Evolutionary conservation across 2,797 vertebrate species (phyloP).

Genomic region (Sebastes cheni): DNA sequence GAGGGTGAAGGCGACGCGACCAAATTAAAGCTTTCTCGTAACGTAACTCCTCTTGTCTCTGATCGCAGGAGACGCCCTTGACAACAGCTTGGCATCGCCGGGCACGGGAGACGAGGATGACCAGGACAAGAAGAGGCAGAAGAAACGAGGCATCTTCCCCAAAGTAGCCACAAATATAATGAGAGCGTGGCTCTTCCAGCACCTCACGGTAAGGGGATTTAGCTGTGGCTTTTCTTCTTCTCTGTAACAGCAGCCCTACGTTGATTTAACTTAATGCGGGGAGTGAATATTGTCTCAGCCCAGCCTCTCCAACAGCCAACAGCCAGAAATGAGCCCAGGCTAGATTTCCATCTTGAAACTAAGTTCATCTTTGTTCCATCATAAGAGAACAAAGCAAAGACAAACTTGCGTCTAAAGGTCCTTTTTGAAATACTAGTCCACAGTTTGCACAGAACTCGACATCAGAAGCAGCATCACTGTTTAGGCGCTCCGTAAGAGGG

Average conservation of each 20-base stretch:
- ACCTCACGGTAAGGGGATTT: slow-evolving; percentile 90
- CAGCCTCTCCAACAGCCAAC: slow-evolving; percentile 8
- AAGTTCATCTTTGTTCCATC: slow-evolving; percentile 17
- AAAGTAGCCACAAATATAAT: slow-evolving; percentile 84
- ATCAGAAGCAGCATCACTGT: neutral
- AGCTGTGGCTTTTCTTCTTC: neutral
- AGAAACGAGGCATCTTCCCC: slow-evolving; percentile 97
- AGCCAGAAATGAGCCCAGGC: neutral
- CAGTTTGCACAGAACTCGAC: slow-evolving; percentile 30
- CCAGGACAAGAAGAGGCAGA: slow-evolving; percentile 96
- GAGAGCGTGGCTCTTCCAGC: slow-evolving; percentile 91
- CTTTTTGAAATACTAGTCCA: slow-evolving; percentile 8
- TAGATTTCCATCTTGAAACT: slow-evolving; percentile 13
- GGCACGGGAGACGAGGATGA: slow-evolving; percentile 96
- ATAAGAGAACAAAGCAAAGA: neutral
- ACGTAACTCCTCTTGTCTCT: slow-evolving; percentile 58
- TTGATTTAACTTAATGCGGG: neutral
- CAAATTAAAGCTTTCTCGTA: slow-evolving; percentile 18
- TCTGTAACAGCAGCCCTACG: neutral
- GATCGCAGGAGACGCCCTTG: slow-evolving; percentile 90
- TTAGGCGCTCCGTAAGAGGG: neutral
- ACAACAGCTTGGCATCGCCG: slow-evolving; percentile 94
- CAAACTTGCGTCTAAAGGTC: neutral
- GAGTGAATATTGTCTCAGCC: neutral
- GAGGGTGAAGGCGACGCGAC: neutral